These are phyloP conservation scores for Australoheros scitulus DNA, from an alignment of 2,113 vertebrate genomes.

Conservation along the genomic window DNA sequence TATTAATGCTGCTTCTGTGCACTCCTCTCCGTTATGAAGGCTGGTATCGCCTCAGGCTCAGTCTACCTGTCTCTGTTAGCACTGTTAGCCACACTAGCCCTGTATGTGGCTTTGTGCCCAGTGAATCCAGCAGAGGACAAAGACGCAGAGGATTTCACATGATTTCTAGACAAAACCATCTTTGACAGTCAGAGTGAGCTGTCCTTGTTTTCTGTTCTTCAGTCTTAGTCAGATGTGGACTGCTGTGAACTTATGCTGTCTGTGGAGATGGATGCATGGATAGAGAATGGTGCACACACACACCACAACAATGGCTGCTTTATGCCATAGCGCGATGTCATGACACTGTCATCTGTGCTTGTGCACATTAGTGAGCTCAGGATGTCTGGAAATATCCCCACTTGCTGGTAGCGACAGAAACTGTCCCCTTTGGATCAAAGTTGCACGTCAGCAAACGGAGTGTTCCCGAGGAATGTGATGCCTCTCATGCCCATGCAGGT, in stretches of 20 bases:
- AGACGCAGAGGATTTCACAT: constrained; percentile 59
- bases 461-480: constrained; percentile 54
- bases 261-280: neutral
- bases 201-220: constrained; percentile 30
- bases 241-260: constrained; percentile 23
- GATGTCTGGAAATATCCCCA: constrained; percentile 11
- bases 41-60: constrained; percentile 33
- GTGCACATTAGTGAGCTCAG: constrained; percentile 19
- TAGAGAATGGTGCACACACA: constrained; percentile 25
- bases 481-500: constrained; percentile 65
- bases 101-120: constrained; percentile 51
- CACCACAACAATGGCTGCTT: constrained; percentile 64
- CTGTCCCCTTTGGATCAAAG: constrained; percentile 48
- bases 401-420: constrained; percentile 29
- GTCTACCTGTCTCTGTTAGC: constrained; percentile 48
- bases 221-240: constrained; percentile 36
- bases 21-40: constrained; percentile 21
- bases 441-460: constrained; percentile 33
- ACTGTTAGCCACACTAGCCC: constrained; percentile 34
- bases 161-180: constrained; percentile 72
- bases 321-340: constrained; percentile 72
- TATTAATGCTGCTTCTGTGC: neutral
- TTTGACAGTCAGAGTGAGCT: constrained; percentile 56
- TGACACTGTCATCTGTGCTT: constrained; percentile 35
- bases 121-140: constrained; percentile 47